A percentile compares a stretch with the other conserved stretches of the same genome.
Conservation (phyloP, 1,140 invertebrate species). For the Chironomus tepperi region DNA sequence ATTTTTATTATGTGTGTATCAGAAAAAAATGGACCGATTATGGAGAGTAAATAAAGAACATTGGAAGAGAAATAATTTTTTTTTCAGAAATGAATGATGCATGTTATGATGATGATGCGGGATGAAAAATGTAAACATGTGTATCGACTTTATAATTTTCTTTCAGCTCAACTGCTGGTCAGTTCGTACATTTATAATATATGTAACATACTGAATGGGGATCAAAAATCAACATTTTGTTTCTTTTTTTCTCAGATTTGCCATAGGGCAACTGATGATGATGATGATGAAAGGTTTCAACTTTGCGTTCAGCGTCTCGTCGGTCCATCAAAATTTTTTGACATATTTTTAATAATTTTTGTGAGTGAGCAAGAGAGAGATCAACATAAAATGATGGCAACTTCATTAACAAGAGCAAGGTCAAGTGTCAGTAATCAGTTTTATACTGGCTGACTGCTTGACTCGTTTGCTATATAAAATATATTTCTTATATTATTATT, state of each 20-base stretch:
- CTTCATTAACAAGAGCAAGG: background rate
- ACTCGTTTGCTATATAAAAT: no score
- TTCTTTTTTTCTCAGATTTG: background rate
- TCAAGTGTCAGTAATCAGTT: background rate
- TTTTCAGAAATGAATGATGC: background rate
- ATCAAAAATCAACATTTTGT: background rate
- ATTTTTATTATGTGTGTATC: no score
- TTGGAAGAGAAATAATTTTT: background rate
- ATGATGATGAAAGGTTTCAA: background rate
- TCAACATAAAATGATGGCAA: background rate
- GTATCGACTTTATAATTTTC: background rate
- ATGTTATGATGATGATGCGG: slow-evolving; percentile 5
- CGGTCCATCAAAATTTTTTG: background rate
- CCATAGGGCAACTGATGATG: background rate
- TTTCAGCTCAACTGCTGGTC: background rate
- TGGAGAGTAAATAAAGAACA: slow-evolving; percentile 1
- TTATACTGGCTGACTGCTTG: background rate
- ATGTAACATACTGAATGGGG: background rate
- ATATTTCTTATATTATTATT: no score
- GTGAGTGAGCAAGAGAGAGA: no score
- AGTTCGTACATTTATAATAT: background rate
- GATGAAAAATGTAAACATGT: slow-evolving; percentile 2
- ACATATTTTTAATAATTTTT: no score
- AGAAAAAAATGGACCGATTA: background rate
- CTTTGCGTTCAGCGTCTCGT: background rate